phyloP scores from a whole-genome alignment of 2,888 invertebrate species.

The Tuberolachnus salignus region DNA sequence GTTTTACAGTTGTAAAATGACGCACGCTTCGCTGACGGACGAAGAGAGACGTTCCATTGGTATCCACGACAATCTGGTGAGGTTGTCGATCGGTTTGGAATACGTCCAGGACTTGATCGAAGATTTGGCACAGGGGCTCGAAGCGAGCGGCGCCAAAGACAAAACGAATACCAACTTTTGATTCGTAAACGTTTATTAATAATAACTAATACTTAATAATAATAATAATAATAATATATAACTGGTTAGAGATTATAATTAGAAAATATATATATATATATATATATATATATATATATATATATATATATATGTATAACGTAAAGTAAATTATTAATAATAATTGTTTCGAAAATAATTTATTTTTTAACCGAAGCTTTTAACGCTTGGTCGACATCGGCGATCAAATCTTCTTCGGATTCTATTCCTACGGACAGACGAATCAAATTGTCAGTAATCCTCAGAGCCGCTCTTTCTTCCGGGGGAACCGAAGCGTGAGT shows the following conservation, averaged over 20 bases:
- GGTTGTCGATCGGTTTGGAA: constrained; percentile 91
- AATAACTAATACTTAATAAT: constrained; percentile 2
- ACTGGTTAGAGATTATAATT: no score
- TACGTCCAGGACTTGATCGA: constrained; percentile 81
- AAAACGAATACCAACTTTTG: constrained; percentile 4
- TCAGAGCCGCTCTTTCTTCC: constrained; percentile 73
- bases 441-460: constrained; percentile 83
- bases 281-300: no score
- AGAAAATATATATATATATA: no score
- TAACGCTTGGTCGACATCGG: constrained; percentile 83
- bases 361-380: constrained; percentile 62
- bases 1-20: constrained; percentile 81
- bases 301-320: no score
- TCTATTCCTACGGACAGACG: constrained; percentile 91
- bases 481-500: constrained; percentile 91
- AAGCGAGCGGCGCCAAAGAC: constrained; percentile 17
- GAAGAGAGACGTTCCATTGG: constrained; percentile 75
- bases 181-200: constrained; percentile 3
- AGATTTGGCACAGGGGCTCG: constrained; percentile 78
- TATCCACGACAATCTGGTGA: constrained; percentile 82
- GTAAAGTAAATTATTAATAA: not conserved
- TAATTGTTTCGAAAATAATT: not conserved
- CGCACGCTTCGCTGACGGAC: constrained; percentile 87
- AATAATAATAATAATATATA: not conserved
- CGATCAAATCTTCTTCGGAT: constrained; percentile 81